Evolutionary conservation across 1,140 invertebrate genomes (phyloP), one percentile per base, ranked within the genome.

Genomic region (Cydia amplana): DNA sequence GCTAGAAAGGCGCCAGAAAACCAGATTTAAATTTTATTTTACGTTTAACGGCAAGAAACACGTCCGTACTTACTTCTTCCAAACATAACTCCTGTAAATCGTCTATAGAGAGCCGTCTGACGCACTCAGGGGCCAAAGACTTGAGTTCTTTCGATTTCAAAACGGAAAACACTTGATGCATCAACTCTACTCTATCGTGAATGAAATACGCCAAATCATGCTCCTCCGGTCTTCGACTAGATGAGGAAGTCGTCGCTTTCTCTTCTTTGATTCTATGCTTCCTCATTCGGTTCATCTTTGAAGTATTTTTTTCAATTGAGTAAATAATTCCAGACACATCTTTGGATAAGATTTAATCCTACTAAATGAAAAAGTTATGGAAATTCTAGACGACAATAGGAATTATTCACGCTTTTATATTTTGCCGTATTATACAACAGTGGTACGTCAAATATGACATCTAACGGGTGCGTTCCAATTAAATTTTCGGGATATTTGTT

Each of bases 161-260:
- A 0, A 94, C 92, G 25, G 93, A 94, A 83, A 95, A 94, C 10
- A 95, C 94, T 87, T 95, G 94, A 74, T 95, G 94, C 86, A 95
- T 94, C 63, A 95, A 80, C 80, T 94, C 95, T 0, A 95, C 93
- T 55, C 95, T 86, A 79, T 95, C 95, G 70, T 95, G 94, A 3
- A 95, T 93, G 77, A 94, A 95, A 80, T 95, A 94, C 0, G 94
- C 93, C 74, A 95, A 81, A 77, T 93, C 93, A 49, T 91, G 91
- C 36, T 92, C 89, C 73, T 90, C 82, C 14, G 75, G 75, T 55
- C 72, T 60, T 0, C 51, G 46, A 9, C 78, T 18, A 1, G 85
- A 82, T 5, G 85, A 75, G 1, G 88, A 91, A 0, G 86, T 73
- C 76, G 86, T 85, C 0, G 83, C 78, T 23, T 76, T 78, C 74